These are phyloP conservation scores for Callimorpha dominula DNA, from an alignment of 2,888 invertebrate genomes.

Conservation along the genomic window DNA sequence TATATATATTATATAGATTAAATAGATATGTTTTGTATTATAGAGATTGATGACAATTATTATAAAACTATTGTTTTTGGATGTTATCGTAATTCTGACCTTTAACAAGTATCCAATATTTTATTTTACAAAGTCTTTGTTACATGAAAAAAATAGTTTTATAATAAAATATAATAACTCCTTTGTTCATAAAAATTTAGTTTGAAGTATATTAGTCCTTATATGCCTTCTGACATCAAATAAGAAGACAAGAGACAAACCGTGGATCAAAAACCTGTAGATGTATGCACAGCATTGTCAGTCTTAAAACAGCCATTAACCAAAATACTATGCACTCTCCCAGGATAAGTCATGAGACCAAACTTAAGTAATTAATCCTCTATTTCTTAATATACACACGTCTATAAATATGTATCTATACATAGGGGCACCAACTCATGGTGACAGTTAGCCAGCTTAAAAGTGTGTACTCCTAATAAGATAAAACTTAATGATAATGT, in stretches of 20 bases:
- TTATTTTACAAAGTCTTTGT: too few relatives aligned
- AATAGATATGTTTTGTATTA: neutral
- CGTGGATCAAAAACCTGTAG: neutral
- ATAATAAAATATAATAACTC: neutral
- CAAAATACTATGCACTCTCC: neutral
- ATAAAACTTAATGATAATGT: too few relatives aligned
- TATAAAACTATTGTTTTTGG: slow-evolving; percentile 9
- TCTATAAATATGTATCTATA: too few relatives aligned
- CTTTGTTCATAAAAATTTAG: neutral
- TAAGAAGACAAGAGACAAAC: neutral
- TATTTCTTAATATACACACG: too few relatives aligned
- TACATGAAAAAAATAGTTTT: slow-evolving; percentile 1
- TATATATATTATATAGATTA: too few relatives aligned
- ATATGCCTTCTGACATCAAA: neutral
- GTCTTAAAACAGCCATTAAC: neutral
- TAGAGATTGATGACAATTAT: neutral
- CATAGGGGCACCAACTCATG: too few relatives aligned
- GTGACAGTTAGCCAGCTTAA: neutral
- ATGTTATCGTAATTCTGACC: neutral
- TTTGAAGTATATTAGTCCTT: neutral
- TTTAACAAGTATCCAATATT: too few relatives aligned
- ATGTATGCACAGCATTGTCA: neutral
- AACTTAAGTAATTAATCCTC: too few relatives aligned
- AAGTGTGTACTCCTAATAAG: neutral
- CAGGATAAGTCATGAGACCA: too few relatives aligned